Conservation (phyloP, 2,888 invertebrate genomes). For the Phoenoteleia sp. region DNA sequence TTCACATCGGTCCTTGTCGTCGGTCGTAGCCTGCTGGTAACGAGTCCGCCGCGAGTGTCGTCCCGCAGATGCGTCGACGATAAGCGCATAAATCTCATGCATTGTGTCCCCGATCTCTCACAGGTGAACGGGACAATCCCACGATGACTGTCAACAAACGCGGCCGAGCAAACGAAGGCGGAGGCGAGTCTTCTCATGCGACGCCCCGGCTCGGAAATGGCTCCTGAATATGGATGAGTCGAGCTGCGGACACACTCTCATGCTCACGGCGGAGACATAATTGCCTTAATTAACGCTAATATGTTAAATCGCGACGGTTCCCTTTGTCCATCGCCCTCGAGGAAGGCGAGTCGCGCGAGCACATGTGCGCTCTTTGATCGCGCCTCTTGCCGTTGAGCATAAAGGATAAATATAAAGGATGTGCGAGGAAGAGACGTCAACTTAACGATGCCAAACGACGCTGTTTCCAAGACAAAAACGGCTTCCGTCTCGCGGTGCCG, state of each 20-base stretch:
- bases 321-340: slow-evolving; percentile 81
- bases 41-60: slow-evolving; percentile 53
- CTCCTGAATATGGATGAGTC: slow-evolving; percentile 86
- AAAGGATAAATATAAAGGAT: slow-evolving; percentile 33
- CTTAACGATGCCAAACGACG: slow-evolving; percentile 64
- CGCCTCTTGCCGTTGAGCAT: slow-evolving; percentile 23
- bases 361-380: slow-evolving; percentile 49
- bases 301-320: slow-evolving; percentile 86
- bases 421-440: slow-evolving; percentile 60
- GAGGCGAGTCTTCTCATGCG: slow-evolving; percentile 73
- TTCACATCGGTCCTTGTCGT: slow-evolving; percentile 64
- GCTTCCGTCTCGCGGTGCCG: slow-evolving; percentile 52
- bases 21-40: slow-evolving; percentile 18
- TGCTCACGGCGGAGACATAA: slow-evolving; percentile 86
- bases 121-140: slow-evolving; percentile 80
- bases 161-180: slow-evolving; percentile 63
- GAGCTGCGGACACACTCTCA: slow-evolving; percentile 85
- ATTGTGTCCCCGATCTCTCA: slow-evolving; percentile 78
- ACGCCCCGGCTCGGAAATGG: slow-evolving; percentile 81
- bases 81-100: slow-evolving; percentile 64
- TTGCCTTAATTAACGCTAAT: slow-evolving; percentile 87
- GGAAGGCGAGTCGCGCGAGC: slow-evolving; percentile 45
- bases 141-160: slow-evolving; percentile 82
- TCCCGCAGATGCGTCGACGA: slow-evolving; percentile 58
- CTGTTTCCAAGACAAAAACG: slow-evolving; percentile 39